Evolutionary conservation across 92 coral and sea anemone genomes (phyloP).

Genomic region (Epizoanthus illoricatus): DNA sequence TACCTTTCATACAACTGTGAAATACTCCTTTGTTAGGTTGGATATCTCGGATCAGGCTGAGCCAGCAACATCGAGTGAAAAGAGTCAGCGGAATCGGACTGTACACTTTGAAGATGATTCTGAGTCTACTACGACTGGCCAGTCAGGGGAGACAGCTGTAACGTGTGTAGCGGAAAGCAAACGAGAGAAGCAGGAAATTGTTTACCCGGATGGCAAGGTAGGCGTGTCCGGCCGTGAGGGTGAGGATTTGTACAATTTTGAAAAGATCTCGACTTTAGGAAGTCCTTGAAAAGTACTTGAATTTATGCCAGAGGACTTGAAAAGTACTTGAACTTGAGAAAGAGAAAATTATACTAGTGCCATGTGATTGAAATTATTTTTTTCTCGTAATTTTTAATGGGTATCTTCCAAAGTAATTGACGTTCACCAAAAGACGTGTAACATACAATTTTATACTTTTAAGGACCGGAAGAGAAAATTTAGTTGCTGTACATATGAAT

Average conservation of each 20-base stretch:
- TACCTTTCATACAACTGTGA: neutral
- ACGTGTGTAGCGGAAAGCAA: constrained; percentile 7
- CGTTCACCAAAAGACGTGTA: no score
- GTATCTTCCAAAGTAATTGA: no score
- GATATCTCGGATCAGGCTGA: constrained; percentile 18
- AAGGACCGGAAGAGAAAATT: no score
- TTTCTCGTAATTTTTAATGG: no score
- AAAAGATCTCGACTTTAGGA: no score
- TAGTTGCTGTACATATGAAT: no score
- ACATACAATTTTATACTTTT: no score
- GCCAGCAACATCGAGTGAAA: constrained; percentile 3
- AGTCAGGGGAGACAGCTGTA: neutral
- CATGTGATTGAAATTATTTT: no score
- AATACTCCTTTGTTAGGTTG: neutral
- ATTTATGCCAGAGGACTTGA: no score
- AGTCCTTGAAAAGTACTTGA: no score
- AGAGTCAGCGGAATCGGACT: constrained; percentile 9
- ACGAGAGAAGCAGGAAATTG: constrained; percentile 24
- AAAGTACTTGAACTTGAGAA: no score
- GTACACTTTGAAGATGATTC: constrained; percentile 26
- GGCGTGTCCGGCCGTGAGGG: neutral
- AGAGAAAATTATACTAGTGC: no score
- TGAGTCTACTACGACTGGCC: neutral
- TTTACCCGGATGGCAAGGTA: constrained; percentile 38
- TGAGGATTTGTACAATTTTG: neutral